phyloP scores from a whole-genome alignment of 2,113 vertebrate species.

The Gulo gulo region DNA sequence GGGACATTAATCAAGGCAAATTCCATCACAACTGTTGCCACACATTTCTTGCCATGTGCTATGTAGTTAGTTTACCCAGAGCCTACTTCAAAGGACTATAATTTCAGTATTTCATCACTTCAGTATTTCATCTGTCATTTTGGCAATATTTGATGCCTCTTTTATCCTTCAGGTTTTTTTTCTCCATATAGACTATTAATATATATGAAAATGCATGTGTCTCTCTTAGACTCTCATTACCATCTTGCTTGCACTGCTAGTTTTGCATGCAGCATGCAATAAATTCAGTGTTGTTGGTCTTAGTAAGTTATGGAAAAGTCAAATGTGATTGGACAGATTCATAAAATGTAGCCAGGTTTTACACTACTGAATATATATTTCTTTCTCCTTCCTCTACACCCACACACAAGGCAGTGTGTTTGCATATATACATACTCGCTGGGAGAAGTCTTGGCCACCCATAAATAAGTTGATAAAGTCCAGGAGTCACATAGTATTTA shows the following conservation, averaged over 20 bases:
- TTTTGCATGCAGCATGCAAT: conserved; percentile 77
- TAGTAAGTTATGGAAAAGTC: conserved; percentile 76
- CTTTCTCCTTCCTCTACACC: conserved; percentile 17
- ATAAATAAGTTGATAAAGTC: conserved; percentile 78
- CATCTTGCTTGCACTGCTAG: conserved; percentile 71
- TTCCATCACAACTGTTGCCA: conserved; percentile 75
- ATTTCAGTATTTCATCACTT: conserved; percentile 81
- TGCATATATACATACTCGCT: background rate
- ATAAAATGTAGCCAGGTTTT: conserved; percentile 74
- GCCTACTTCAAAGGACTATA: conserved; percentile 79
- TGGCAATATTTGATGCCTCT: conserved; percentile 74
- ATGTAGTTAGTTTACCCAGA: conserved; percentile 70
- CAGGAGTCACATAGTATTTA: conserved; percentile 67
- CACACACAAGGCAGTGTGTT: conserved; percentile 27
- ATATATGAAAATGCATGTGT: conserved; percentile 70
- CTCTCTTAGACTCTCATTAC: conserved; percentile 77
- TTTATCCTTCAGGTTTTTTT: conserved; percentile 76
- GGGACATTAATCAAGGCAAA: conserved; percentile 80
- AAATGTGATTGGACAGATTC: conserved; percentile 76
- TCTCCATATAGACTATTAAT: conserved; percentile 77
- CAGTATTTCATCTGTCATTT: conserved; percentile 73
- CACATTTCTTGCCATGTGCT: conserved; percentile 79
- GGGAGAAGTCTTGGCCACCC: conserved; percentile 33
- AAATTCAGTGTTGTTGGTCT: conserved; percentile 74
- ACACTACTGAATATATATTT: conserved; percentile 69